Evolutionary conservation across 2,888 invertebrate genomes (phyloP).

Genomic region (Sesia apiformis): DNA sequence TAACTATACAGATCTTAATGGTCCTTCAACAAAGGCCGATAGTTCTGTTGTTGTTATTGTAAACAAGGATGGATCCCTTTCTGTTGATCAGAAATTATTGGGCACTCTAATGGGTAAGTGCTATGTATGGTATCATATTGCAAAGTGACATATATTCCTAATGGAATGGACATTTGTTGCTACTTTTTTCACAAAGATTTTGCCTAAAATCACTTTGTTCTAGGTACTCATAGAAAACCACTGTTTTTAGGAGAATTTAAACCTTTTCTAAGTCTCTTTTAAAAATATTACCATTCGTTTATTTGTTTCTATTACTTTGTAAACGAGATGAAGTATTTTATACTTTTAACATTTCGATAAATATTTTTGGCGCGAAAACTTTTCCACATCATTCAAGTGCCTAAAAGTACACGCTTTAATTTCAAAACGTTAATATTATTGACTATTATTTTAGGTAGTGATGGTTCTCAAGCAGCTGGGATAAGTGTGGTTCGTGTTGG

Average conservation of each 20-base stretch:
- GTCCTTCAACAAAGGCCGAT: conserved; percentile 72
- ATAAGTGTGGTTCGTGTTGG: conserved; percentile 77
- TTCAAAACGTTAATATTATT: not conserved
- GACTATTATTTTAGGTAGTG: conserved; percentile 40
- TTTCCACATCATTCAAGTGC: not conserved
- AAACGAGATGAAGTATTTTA: too few relatives aligned
- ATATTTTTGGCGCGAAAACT: conserved; percentile 16
- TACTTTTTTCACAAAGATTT: too few relatives aligned
- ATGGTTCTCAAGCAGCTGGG: conserved; percentile 73
- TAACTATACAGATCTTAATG: conserved; percentile 69
- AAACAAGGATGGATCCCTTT: conserved; percentile 88
- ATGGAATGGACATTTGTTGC: too few relatives aligned
- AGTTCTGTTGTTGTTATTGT: conserved; percentile 88
- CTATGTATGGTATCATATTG: too few relatives aligned
- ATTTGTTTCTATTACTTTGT: too few relatives aligned
- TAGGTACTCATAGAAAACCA: too few relatives aligned
- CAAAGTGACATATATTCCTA: too few relatives aligned
- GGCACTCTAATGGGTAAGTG: conserved; percentile 85
- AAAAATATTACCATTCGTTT: too few relatives aligned
- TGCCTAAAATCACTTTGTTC: too few relatives aligned
- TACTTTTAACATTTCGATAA: not conserved
- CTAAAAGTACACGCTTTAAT: not conserved
- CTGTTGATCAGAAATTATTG: conserved; percentile 86
- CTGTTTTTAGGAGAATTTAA: too few relatives aligned
- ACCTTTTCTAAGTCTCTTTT: too few relatives aligned